A percentile compares a stretch with the other conserved stretches of the same genome.
Evolutionary conservation across 2,888 invertebrate species (phyloP).

Genomic region (Lottia scabra): DNA sequence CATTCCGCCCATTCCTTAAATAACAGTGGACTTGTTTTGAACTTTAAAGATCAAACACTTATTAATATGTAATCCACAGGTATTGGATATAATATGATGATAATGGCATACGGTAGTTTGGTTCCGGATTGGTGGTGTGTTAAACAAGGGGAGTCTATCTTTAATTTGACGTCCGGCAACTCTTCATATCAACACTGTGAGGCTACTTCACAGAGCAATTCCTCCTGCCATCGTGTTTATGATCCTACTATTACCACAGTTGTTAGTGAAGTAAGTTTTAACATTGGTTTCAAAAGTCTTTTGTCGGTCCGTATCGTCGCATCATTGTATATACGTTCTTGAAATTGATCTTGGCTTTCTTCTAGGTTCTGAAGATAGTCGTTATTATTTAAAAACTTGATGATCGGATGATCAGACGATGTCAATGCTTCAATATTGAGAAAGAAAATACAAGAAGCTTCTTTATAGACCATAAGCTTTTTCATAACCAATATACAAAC

Average conservation of each 20-base stretch:
- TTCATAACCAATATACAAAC: too few relatives aligned
- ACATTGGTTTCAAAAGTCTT: not conserved
- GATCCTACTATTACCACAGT: constrained; percentile 31
- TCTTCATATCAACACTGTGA: not conserved
- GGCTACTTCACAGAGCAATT: not conserved
- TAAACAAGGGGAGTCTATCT: not conserved
- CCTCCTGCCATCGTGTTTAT: constrained; percentile 13
- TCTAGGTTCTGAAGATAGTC: too few relatives aligned
- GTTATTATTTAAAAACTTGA: too few relatives aligned
- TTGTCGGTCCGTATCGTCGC: too few relatives aligned
- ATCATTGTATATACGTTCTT: too few relatives aligned
- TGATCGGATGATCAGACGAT: too few relatives aligned
- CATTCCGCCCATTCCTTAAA: too few relatives aligned
- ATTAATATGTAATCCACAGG: constrained; percentile 8
- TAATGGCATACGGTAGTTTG: constrained; percentile 33
- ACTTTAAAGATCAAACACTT: not conserved
- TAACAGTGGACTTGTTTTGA: too few relatives aligned
- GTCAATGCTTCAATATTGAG: too few relatives aligned
- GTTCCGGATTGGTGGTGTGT: constrained; percentile 33
- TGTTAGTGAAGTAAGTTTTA: constrained; percentile 32
- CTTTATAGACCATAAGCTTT: too few relatives aligned
- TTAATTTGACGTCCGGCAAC: not conserved
- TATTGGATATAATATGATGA: constrained; percentile 37
- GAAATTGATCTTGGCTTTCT: too few relatives aligned
- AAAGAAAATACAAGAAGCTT: too few relatives aligned